A percentile compares a stretch with the other conserved stretches of the same genome.
Conservation (phyloP, 1,140 invertebrate species). For the Conopomorpha cramerella region DNA sequence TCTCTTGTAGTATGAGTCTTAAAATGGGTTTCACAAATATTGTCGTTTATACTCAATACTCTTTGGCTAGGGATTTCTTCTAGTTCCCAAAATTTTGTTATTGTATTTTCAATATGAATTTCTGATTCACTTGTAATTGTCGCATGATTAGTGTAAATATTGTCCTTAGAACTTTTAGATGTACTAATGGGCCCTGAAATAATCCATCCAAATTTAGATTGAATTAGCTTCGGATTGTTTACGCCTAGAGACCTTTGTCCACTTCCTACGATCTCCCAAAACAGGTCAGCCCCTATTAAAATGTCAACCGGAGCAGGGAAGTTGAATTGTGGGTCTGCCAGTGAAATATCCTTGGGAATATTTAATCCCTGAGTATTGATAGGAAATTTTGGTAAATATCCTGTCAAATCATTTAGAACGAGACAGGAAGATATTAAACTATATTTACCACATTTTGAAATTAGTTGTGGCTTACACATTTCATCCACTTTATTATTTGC, state of each 20-base stretch:
- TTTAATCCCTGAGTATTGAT: constrained; percentile 8
- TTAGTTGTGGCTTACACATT: constrained; percentile 7
- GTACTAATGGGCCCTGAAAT: constrained; percentile 12
- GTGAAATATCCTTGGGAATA: constrained; percentile 13
- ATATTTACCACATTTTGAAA: constrained; percentile 6
- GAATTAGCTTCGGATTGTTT: constrained; percentile 13
- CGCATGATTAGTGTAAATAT: constrained; percentile 8
- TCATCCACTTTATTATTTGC: constrained; percentile 6
- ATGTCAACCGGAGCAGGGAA: constrained; percentile 20
- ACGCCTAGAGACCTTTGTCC: constrained; percentile 13
- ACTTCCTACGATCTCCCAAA: constrained; percentile 18
- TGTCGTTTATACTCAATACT: background rate
- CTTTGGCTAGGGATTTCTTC: background rate
- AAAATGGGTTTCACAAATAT: constrained; percentile 7
- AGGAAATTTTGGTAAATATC: constrained; percentile 11
- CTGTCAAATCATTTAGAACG: constrained; percentile 14
- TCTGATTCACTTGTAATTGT: background rate
- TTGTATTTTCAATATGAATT: background rate
- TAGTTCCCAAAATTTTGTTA: background rate
- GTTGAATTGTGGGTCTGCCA: constrained; percentile 30
- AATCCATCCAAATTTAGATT: constrained; percentile 22
- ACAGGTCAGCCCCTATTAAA: constrained; percentile 23
- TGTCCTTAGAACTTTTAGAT: background rate
- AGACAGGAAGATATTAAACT: constrained; percentile 9
- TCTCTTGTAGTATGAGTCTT: constrained; percentile 9